Conservation (phyloP, 2,797 vertebrate genomes). For the Acrocephalus scirpaceus region DNA sequence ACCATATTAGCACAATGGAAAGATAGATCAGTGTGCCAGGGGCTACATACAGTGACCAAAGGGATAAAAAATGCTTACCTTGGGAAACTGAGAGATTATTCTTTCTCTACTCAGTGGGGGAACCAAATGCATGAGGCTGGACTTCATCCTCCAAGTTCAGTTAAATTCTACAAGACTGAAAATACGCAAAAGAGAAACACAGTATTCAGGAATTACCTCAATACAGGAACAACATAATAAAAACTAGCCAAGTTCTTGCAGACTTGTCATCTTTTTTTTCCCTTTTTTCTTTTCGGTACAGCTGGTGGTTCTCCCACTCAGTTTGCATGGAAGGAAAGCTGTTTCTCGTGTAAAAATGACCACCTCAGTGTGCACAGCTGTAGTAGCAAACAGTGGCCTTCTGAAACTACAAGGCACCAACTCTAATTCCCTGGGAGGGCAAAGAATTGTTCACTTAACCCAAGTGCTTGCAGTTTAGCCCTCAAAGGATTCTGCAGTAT, state of each 20-base stretch:
- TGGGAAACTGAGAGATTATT: slow-evolving; percentile 83
- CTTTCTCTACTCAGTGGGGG: slow-evolving; percentile 83
- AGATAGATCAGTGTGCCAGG: not conserved
- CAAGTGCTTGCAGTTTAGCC: not conserved
- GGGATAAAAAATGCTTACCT: slow-evolving; percentile 74
- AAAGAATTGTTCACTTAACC: not conserved
- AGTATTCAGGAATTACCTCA: not conserved
- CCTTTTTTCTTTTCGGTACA: not conserved
- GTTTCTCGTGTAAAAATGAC: not conserved
- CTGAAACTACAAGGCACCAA: not conserved
- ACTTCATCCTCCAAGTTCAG: slow-evolving; percentile 60
- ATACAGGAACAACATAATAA: not conserved
- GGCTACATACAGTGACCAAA: not conserved
- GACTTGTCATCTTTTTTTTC: not conserved
- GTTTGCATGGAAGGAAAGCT: not conserved
- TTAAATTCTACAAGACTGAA: not conserved
- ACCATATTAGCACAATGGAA: not conserved
- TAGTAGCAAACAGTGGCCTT: not conserved
- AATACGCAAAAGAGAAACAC: not conserved
- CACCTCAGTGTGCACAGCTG: not conserved
- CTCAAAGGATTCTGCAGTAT: not conserved
- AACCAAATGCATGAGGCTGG: slow-evolving; percentile 67
- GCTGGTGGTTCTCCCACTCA: not conserved
- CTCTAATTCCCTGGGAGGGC: not conserved
- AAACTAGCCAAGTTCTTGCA: not conserved